Evolutionary conservation across 2,888 invertebrate species (phyloP).

Genomic region (Vesta saturnalis): DNA sequence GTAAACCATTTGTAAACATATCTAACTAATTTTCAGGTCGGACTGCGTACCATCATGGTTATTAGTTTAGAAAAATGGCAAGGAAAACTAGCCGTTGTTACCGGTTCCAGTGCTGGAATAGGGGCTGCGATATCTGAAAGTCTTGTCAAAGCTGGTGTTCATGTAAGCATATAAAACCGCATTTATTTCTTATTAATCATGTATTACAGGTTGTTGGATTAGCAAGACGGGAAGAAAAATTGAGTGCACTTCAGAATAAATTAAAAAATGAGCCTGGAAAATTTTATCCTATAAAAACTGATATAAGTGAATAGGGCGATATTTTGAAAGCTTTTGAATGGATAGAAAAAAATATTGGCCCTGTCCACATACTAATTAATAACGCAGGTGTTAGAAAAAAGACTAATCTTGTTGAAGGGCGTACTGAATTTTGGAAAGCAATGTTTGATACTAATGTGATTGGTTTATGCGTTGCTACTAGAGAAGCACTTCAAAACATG

Average conservation of each 20-base stretch:
- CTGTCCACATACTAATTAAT: slow-evolving; percentile 8
- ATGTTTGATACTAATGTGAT: slow-evolving; percentile 27
- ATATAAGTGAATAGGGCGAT: too few relatives aligned
- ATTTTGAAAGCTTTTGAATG: slow-evolving; percentile 23
- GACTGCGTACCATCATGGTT: too few relatives aligned
- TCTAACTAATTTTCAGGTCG: too few relatives aligned
- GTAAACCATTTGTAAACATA: too few relatives aligned
- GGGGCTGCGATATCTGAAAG: too few relatives aligned
- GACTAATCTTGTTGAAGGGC: slow-evolving; percentile 12
- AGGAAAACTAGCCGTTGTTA: too few relatives aligned
- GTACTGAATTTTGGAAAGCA: too few relatives aligned
- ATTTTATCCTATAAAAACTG: slow-evolving; percentile 18
- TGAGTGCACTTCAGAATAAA: slow-evolving; percentile 11
- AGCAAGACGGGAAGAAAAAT: slow-evolving; percentile 17
- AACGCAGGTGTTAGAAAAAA: slow-evolving; percentile 2
- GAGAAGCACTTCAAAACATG: slow-evolving; percentile 18
- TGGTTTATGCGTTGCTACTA: slow-evolving; percentile 24
- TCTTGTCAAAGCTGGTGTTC: too few relatives aligned
- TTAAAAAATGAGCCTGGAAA: slow-evolving; percentile 3
- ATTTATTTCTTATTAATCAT: too few relatives aligned
- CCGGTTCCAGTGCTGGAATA: too few relatives aligned
- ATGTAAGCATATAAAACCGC: too few relatives aligned
- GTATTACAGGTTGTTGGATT: slow-evolving; percentile 18
- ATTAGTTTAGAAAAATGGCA: too few relatives aligned
- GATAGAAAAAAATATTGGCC: slow-evolving; percentile 11